Percentiles rank a stretch among this genome's conserved stretches.
Evolutionary conservation across 1,140 invertebrate genomes (phyloP).

Genomic region (Charaxes varanes): DNA sequence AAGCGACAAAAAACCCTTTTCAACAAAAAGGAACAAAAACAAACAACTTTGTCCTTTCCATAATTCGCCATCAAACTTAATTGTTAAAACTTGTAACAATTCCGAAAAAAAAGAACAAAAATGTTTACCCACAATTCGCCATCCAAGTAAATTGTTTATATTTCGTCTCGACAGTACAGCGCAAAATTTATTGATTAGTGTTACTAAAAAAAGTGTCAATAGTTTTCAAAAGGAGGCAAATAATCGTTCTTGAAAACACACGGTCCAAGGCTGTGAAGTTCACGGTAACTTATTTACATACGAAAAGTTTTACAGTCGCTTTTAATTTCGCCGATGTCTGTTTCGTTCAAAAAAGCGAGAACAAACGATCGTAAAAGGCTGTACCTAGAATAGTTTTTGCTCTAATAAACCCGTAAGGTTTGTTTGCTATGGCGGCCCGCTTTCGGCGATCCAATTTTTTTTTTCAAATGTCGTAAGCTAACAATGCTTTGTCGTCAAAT

Average conservation of each 20-base stretch:
- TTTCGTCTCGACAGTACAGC: background rate
- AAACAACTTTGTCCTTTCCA: no score
- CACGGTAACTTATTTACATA: constrained; percentile 59
- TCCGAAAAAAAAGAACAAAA: no score
- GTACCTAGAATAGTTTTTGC: constrained; percentile 51
- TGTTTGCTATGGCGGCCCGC: constrained; percentile 32
- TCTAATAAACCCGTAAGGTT: constrained; percentile 57
- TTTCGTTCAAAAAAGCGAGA: constrained; percentile 45
- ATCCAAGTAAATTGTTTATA: background rate
- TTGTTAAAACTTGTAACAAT: no score
- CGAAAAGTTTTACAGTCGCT: constrained; percentile 46
- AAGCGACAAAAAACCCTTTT: no score
- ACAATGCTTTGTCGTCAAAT: constrained; percentile 25
- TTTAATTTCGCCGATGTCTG: constrained; percentile 41
- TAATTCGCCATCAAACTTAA: no score
- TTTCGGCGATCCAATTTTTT: constrained; percentile 40
- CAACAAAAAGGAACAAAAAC: no score
- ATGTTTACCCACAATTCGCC: constrained; percentile 4
- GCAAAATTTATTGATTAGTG: constrained; percentile 7
- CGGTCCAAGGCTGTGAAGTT: constrained; percentile 11
- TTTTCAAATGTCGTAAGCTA: constrained; percentile 27
- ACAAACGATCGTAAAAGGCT: constrained; percentile 41
- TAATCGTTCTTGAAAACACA: constrained; percentile 15
- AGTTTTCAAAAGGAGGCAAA: constrained; percentile 16
- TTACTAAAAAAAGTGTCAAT: constrained; percentile 15